Evolutionary conservation across 2,888 invertebrate genomes (phyloP).

Genomic region (Habrosyne pyritoides): DNA sequence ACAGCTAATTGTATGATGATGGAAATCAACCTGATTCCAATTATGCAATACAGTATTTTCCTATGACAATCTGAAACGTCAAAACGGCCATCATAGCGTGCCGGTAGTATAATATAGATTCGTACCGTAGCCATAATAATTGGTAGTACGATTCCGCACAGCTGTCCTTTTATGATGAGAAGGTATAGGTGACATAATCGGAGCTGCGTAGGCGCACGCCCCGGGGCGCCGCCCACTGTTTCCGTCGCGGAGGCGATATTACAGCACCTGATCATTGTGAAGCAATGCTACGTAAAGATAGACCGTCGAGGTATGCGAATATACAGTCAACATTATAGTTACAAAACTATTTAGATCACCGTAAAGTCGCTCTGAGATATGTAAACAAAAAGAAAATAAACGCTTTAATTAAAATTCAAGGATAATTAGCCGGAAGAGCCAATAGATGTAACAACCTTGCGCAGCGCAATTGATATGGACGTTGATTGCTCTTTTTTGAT

Average conservation of each 20-base stretch:
- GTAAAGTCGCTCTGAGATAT: not conserved
- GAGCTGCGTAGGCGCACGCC: constrained; percentile 66
- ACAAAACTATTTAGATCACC: constrained; percentile 2
- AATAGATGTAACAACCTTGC: constrained; percentile 17
- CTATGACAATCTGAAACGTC: too few relatives aligned
- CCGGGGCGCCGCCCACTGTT: constrained; percentile 71
- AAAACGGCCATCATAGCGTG: too few relatives aligned
- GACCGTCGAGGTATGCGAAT: constrained; percentile 18
- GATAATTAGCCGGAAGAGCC: constrained; percentile 17
- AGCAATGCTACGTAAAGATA: constrained; percentile 49
- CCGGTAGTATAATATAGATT: too few relatives aligned
- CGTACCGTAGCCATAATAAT: constrained; percentile 36
- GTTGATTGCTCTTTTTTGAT: constrained; percentile 48
- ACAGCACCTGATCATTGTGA: constrained; percentile 71
- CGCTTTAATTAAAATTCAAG: not conserved
- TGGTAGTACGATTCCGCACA: constrained; percentile 48
- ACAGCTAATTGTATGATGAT: too few relatives aligned
- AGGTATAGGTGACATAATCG: constrained; percentile 75
- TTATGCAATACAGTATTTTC: too few relatives aligned
- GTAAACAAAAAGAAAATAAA: not conserved
- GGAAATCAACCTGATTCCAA: too few relatives aligned
- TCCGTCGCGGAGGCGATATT: constrained; percentile 74
- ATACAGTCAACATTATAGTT: constrained; percentile 21
- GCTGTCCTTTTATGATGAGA: constrained; percentile 71
- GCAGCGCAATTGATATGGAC: constrained; percentile 38